Percentiles rank a stretch among this genome's conserved stretches.
phyloP scores from a whole-genome alignment of 1,140 invertebrate genomes.

The Heliconius nattereri region DNA sequence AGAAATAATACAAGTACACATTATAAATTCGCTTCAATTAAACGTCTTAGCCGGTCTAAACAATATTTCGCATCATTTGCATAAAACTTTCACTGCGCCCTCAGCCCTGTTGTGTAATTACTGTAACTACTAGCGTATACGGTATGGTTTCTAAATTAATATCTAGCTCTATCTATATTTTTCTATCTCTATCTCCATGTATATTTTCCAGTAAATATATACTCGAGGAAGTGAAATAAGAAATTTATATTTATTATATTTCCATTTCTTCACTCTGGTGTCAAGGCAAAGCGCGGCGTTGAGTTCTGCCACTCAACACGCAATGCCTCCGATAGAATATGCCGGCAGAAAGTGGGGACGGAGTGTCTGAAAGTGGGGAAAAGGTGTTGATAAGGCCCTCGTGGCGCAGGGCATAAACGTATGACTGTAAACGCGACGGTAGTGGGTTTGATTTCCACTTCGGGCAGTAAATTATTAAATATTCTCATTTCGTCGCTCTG shows the following conservation, averaged over 20 bases:
- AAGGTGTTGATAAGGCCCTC: no score
- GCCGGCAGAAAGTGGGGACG: no score
- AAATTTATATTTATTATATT: no score
- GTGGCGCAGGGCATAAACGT: no score
- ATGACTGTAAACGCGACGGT: not conserved
- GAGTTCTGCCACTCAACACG: no score
- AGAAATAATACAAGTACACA: not conserved
- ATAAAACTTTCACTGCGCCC: constrained; percentile 30
- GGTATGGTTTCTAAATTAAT: constrained; percentile 16
- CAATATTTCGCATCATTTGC: constrained; percentile 12
- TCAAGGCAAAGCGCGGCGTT: no score
- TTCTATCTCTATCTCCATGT: no score
- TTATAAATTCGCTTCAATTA: constrained; percentile 3
- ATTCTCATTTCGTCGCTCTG: not conserved
- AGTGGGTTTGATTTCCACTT: not conserved
- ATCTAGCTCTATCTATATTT: no score
- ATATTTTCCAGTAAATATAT: not conserved
- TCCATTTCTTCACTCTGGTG: no score
- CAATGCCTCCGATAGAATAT: no score
- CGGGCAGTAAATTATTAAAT: not conserved
- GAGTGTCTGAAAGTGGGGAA: no score
- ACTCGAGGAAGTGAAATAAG: no score
- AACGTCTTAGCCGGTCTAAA: not conserved
- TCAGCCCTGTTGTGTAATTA: constrained; percentile 20
- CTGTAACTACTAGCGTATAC: constrained; percentile 3